Conservation (phyloP, 2,797 vertebrate genomes). For the Thripadectes ignobilis region DNA sequence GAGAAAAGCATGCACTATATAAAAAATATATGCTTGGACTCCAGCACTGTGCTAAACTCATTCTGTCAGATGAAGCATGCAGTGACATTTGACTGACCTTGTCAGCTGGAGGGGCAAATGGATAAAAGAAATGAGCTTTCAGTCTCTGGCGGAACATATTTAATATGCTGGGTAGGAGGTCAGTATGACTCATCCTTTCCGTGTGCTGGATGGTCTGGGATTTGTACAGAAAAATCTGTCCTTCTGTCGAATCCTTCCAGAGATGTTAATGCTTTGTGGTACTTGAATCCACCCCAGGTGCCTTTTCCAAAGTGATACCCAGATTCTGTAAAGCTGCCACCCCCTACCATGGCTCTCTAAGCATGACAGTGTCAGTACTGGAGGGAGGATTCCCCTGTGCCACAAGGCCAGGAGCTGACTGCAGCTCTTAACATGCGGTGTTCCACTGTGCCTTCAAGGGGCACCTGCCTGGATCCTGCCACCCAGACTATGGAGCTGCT, state of each 20-base stretch:
- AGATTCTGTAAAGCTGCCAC: neutral
- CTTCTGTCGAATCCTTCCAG: neutral
- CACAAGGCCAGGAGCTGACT: neutral
- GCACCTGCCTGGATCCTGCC: neutral
- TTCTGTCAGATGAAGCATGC: constrained; percentile 11
- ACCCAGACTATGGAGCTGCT: neutral
- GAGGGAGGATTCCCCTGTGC: fast-evolving
- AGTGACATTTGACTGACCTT: constrained; percentile 56
- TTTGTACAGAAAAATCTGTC: constrained; percentile 3
- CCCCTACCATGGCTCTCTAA: neutral
- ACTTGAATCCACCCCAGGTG: neutral
- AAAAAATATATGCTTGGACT: neutral
- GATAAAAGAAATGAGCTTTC: constrained; percentile 48
- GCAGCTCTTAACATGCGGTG: fast-evolving
- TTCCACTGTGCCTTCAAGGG: neutral
- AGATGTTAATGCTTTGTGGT: neutral
- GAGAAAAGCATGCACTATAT: neutral
- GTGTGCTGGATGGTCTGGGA: neutral
- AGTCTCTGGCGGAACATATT: constrained; percentile 31
- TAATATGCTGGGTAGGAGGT: constrained; percentile 35
- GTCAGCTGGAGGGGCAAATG: constrained; percentile 8
- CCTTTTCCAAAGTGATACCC: neutral
- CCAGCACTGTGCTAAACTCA: neutral
- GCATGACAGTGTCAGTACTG: neutral
- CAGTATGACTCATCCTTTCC: constrained; percentile 52